These are phyloP conservation scores for Lomographa bimaculata DNA, from an alignment of 2,888 invertebrate genomes.

Conservation along the genomic window DNA sequence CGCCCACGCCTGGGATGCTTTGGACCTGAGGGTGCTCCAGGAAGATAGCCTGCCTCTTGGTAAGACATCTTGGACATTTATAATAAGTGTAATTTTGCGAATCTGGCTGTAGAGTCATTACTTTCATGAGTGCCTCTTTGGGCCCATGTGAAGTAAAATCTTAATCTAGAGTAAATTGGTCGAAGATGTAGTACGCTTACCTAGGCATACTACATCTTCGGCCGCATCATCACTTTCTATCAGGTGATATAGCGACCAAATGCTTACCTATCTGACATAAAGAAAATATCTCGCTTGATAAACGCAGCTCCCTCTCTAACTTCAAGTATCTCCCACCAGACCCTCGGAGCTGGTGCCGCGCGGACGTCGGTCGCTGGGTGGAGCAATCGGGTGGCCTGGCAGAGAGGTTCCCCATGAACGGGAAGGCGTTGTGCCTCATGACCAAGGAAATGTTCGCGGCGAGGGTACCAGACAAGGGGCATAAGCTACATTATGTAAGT, in stretches of 20 bases:
- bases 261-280: too few relatives aligned
- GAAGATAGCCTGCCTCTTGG: conserved; percentile 72
- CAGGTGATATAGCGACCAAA: too few relatives aligned
- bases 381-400: conserved; percentile 83
- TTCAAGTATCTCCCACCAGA: conserved; percentile 71
- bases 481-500: conserved; percentile 85
- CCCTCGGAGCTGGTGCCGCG: conserved; percentile 88
- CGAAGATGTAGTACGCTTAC: too few relatives aligned
- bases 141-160: too few relatives aligned
- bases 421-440: conserved; percentile 91
- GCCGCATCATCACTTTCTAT: too few relatives aligned
- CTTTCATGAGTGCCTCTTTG: too few relatives aligned
- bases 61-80: conserved; percentile 40
- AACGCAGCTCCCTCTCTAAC: too few relatives aligned
- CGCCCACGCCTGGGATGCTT: conserved; percentile 57
- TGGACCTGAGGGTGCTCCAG: conserved; percentile 57
- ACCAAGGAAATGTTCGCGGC: conserved; percentile 88
- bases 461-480: conserved; percentile 87
- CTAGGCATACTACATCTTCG: too few relatives aligned
- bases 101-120: too few relatives aligned
- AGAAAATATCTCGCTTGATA: too few relatives aligned
- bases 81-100: too few relatives aligned
- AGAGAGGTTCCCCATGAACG: conserved; percentile 90
- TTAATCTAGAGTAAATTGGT: too few relatives aligned
- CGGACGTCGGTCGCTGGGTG: conserved; percentile 88